Base-by-base conservation (phyloP, 2,888 invertebrate genomes). In the Notodonta ziczac region DNA sequence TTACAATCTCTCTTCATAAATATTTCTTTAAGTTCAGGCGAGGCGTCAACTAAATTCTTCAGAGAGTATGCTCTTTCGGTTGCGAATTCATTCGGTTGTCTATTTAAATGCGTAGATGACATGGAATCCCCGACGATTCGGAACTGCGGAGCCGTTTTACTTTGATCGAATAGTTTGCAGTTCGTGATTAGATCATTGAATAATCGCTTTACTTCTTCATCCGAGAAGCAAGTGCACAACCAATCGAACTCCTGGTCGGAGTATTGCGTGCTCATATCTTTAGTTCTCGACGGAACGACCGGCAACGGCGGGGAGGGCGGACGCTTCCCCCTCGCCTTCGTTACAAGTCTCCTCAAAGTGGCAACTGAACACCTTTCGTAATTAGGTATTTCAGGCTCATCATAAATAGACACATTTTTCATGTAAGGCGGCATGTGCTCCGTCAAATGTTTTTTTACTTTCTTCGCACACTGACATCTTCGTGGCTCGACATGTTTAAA, bases 371-470 rank as follows among this genome's bases (percentile, higher is more conserved):
- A 90, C 2, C 70, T 71, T 70, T 89, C 83, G 70, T 93, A 93
- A 64, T 88, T 75, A 0, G 85, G 87, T 58, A 91, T 71, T 16
- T 83, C 81, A 8, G 84, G 78, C 9, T 75, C 61, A 4, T 84
- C 84, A 65, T 73, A 92, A 14, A 48, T 62, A 1, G 91, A 91
- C 80, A 74, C 81, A 13, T 78, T 85, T 62, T 74, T 81, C 92
- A 92, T 92, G 61, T 92, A 93, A 5, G 84, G 70, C 1, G 93
- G 93, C 42, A 92, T 67, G 70, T 90, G 85, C 59, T 89, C 88
- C 40, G 74, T 53, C 46, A 91, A 79, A 73, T 87, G 81, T 68
- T 90, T 89, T 68, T 90, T 90, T 4, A 84, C 85, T 55, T 59
- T 75, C 73, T 85, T 87, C 4, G 77, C 70, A 70, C 92, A 91